Conservation (phyloP, 2,888 invertebrate genomes). For the Mantis religiosa region DNA sequence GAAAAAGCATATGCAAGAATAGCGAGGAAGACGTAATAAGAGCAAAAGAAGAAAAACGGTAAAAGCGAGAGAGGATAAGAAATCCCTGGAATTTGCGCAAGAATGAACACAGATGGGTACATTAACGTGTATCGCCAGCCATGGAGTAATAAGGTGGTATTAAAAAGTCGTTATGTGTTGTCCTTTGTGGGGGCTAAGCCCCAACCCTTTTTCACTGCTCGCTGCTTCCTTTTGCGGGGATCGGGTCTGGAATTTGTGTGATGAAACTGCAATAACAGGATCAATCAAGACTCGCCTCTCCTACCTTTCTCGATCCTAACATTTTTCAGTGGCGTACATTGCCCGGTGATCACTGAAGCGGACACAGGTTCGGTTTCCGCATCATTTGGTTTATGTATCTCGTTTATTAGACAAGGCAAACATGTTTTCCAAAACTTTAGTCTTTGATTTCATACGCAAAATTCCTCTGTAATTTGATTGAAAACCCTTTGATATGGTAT, state of each 20-base stretch:
- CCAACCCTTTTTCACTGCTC: too few species aligned
- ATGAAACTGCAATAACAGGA: neutral
- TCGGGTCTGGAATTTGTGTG: neutral
- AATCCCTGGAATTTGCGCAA: neutral
- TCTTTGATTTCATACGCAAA: too few species aligned
- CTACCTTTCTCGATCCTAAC: too few species aligned
- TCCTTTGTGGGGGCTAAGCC: neutral
- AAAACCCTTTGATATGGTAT: too few species aligned
- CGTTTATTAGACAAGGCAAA: too few species aligned
- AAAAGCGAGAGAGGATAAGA: too few species aligned
- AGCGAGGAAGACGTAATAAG: too few species aligned
- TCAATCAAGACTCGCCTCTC: neutral
- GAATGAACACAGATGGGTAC: neutral
- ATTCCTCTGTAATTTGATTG: too few species aligned
- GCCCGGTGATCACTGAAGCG: neutral
- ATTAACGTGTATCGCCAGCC: neutral
- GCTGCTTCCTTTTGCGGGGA: neutral
- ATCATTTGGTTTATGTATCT: too few species aligned
- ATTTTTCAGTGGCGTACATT: neutral
- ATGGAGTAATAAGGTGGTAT: neutral
- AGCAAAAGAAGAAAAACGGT: too few species aligned
- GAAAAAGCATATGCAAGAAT: too few species aligned
- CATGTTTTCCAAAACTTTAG: too few species aligned
- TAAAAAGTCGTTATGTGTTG: neutral
- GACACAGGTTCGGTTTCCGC: neutral